Evolutionary conservation across 2,888 invertebrate species (phyloP).

Genomic region (Chymomyza amoena): DNA sequence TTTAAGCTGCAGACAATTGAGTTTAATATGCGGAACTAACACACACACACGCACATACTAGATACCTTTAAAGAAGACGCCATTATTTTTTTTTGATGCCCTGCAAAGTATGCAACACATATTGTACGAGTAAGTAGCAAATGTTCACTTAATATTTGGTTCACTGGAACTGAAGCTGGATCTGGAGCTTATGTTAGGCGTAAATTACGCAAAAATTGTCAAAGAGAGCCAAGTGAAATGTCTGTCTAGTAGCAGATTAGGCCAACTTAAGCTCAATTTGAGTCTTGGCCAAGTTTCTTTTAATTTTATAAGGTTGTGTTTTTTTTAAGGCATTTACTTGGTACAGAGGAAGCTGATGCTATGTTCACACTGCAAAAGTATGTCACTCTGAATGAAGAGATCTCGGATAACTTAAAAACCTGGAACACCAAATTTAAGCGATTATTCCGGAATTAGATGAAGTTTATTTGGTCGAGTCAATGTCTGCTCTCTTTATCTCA

Average conservation of each 20-base stretch:
- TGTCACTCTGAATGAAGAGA: no score
- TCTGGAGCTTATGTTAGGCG: constrained; percentile 24
- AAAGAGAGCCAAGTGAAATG: constrained; percentile 5
- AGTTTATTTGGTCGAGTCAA: no score
- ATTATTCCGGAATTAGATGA: no score
- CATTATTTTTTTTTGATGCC: background rate
- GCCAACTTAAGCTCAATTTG: constrained; percentile 50
- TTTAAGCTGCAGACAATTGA: constrained; percentile 69
- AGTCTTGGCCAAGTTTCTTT: background rate
- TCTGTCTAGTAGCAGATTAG: constrained; percentile 52
- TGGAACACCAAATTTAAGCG: background rate
- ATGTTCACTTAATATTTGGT: background rate
- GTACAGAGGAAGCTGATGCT: background rate
- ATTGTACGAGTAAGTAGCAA: constrained; percentile 21
- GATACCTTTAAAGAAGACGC: constrained; percentile 1
- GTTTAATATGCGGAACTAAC: constrained; percentile 50
- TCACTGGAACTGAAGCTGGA: background rate
- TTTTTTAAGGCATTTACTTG: background rate
- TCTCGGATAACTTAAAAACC: background rate
- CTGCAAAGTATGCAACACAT: constrained; percentile 29
- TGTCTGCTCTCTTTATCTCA: no score
- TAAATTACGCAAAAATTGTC: constrained; percentile 24
- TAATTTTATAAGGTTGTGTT: background rate
- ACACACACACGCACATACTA: background rate
- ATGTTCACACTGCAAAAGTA: background rate